Evolutionary conservation across 2,888 invertebrate species (phyloP).

Genomic region (Coleophora flavipennella): DNA sequence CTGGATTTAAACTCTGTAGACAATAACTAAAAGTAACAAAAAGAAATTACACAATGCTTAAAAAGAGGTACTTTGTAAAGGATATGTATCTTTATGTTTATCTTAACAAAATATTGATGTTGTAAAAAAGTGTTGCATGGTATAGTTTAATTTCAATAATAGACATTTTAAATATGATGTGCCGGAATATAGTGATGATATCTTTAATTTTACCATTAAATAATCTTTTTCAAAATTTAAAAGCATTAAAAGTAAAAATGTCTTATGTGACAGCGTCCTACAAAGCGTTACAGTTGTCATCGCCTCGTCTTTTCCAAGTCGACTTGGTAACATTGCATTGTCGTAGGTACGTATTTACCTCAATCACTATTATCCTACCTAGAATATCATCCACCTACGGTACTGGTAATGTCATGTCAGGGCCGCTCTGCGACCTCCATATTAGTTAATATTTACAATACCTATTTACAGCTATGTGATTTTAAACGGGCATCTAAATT

Average conservation of each 20-base stretch:
- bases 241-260: no score
- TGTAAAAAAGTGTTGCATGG: no score
- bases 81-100: no score
- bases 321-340: conserved; percentile 54
- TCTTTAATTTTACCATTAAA: no score
- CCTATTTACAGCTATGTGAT: conserved; percentile 63
- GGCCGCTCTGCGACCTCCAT: conserved; percentile 58
- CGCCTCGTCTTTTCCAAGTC: conserved; percentile 27
- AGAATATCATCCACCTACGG: conserved; percentile 35
- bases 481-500: conserved; percentile 48
- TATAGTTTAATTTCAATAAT: no score
- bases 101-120: no score
- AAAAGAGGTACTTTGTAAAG: conserved; percentile 20
- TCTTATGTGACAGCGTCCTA: not conserved
- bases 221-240: no score
- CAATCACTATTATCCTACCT: conserved; percentile 34
- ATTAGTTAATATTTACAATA: conserved; percentile 63
- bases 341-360: conserved; percentile 19
- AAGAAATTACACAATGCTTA: conserved; percentile 33
- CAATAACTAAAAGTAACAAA: conserved; percentile 61
- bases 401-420: conserved; percentile 35
- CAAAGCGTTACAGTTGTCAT: conserved; percentile 21
- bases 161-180: no score
- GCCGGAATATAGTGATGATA: no score
- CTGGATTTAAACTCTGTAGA: conserved; percentile 62